These are phyloP conservation scores for Chouioia cunea DNA, from an alignment of 2,888 invertebrate genomes.

Conservation along the genomic window DNA sequence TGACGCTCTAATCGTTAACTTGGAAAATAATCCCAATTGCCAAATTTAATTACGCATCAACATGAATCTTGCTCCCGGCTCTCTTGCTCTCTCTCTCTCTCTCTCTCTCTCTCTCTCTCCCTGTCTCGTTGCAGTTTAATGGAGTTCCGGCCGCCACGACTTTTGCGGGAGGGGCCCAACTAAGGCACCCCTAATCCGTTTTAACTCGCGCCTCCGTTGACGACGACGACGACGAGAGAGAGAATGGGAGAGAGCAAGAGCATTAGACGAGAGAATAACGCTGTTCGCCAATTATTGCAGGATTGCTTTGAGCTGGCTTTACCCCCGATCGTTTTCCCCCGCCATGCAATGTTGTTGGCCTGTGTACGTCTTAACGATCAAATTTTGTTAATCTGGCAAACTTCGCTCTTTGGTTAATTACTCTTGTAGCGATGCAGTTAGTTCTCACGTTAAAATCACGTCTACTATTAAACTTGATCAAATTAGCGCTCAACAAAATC, in stretches of 20 bases:
- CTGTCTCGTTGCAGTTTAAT: slow-evolving; percentile 23
- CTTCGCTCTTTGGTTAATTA: too few species aligned
- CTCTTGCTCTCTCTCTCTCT: background rate
- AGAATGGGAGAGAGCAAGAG: too few species aligned
- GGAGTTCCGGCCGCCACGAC: slow-evolving; percentile 32
- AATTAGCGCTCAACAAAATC: too few species aligned
- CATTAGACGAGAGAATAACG: background rate
- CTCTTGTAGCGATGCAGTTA: too few species aligned
- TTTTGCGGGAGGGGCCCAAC: slow-evolving; percentile 10
- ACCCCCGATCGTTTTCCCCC: background rate
- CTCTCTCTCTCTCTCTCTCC: background rate
- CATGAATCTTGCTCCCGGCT: background rate
- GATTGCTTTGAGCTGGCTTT: background rate
- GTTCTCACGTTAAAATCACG: too few species aligned
- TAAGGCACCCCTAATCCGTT: slow-evolving; percentile 18
- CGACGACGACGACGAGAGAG: background rate
- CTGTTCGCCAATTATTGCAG: slow-evolving; percentile 3
- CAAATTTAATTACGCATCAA: slow-evolving; percentile 42
- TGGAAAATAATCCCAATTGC: slow-evolving; percentile 41
- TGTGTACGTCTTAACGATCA: too few species aligned
- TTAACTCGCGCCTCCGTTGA: background rate
- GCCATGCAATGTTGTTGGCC: too few species aligned
- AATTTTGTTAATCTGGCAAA: too few species aligned
- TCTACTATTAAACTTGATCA: too few species aligned
- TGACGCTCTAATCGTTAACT: slow-evolving; percentile 19